Evolutionary conservation across 2,888 invertebrate species (phyloP), one percentile per base, ranked within the genome.

Genomic region (Podabrus alpinus): DNA sequence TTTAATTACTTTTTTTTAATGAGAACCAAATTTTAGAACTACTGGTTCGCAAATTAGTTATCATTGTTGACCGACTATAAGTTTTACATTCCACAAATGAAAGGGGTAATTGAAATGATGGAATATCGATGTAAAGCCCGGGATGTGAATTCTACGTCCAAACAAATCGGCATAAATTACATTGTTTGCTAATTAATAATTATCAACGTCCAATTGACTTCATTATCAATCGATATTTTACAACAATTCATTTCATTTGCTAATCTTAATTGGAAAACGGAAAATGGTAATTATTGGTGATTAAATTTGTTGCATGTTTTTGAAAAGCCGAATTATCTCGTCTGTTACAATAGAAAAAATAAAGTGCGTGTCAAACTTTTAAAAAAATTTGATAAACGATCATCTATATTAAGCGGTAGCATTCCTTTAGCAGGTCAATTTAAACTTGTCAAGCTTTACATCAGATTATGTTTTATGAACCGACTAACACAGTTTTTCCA

Each of bases 401-500:
- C 69, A 73, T 73, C 69, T 73, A 73, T 69, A 69, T 61, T 69
- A n/a, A 62, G 73, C 25, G 72, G 72, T 16, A 16, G 25, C 45
- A 70, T 66, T 69, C 19, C 45, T 67, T 67, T 68, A 69, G 66
- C 64, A 71, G 72, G 71, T 75, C 74, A 77, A 77, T 77, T 77
- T 77, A 70, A 76, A 75, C 74, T 69, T 77, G 72, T 75, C 77
- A 75, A 66, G 66, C 67, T 72, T 72, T 71, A 74, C 68, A 76
- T 71, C 76, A 71, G 74, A 76, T 76, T 76, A 69, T 62, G 75
- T 75, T 75, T 59, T 74, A 69, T 60, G 69, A 21, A 66, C 25
- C 74, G 61, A 64, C 66, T 74, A 70, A 70, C 70, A 74, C 62
- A 68, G 71, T 74, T 66, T 67, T 69, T 69, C 61, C 69, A 59